A percentile compares a stretch with the other conserved stretches of the same genome.
phyloP scores from a whole-genome alignment of 2,113 vertebrate genomes.

The Sciurus niger region DNA sequence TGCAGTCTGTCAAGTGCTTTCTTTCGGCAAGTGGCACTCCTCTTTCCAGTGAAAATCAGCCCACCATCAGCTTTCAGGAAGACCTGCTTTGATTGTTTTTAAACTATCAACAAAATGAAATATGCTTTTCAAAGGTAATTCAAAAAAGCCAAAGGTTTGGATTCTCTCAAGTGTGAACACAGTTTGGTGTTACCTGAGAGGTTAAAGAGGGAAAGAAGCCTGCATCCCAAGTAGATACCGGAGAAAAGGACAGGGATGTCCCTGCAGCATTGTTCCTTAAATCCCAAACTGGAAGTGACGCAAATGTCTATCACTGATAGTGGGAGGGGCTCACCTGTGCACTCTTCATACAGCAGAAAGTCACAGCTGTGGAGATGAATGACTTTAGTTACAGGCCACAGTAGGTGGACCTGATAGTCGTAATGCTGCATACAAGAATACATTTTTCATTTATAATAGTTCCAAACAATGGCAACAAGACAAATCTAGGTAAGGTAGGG shows the following conservation, averaged over 20 bases:
- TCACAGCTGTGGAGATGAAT: neutral
- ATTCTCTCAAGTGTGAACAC: neutral
- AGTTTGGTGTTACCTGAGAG: neutral
- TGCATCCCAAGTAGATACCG: neutral
- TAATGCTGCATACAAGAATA: neutral
- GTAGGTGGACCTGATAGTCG: neutral
- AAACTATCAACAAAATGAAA: neutral
- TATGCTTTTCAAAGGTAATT: constrained; percentile 16
- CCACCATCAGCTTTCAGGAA: neutral
- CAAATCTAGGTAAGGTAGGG: no score
- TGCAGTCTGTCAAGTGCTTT: neutral
- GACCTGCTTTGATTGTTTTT: constrained; percentile 12
- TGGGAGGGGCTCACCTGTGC: no score
- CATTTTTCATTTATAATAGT: no score
- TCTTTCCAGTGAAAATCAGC: constrained; percentile 3
- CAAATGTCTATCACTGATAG: neutral
- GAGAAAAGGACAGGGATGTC: neutral
- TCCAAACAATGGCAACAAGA: no score
- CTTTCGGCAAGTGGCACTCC: neutral
- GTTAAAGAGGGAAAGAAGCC: neutral
- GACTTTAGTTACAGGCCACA: neutral
- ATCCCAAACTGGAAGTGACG: neutral
- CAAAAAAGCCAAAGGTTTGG: neutral
- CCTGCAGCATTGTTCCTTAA: neutral
- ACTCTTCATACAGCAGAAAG: neutral